phyloP scores from a whole-genome alignment of 2,113 vertebrate species.

The Butorides virescens region DNA sequence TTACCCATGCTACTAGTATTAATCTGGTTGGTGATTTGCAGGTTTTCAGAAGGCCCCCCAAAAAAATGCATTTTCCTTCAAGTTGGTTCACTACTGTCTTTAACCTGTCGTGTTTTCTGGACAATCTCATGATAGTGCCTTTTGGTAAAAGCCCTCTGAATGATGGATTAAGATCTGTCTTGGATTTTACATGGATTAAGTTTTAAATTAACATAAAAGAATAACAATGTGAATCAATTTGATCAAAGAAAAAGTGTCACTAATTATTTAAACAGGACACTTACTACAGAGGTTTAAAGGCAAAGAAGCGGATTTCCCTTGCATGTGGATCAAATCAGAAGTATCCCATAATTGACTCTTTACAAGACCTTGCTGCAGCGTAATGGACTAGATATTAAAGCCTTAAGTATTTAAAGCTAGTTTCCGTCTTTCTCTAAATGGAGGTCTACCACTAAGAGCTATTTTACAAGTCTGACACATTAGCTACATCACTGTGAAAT shows the following conservation, averaged over 20 bases:
- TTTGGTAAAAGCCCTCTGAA: conserved; percentile 59
- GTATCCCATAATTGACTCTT: conserved; percentile 98
- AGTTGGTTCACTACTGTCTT: conserved; percentile 39
- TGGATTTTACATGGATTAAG: conserved; percentile 77
- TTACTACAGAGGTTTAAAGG: conserved; percentile 77
- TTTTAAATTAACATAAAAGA: conserved; percentile 81
- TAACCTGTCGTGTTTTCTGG: conserved; percentile 62
- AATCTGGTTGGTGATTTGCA: neutral
- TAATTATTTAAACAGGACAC: conserved; percentile 88
- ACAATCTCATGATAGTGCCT: conserved; percentile 48
- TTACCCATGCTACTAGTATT: neutral
- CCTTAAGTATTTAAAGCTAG: conserved; percentile 91
- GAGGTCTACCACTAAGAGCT: conserved; percentile 81
- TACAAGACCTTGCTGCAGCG: conserved; percentile 91
- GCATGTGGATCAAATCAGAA: conserved; percentile 99
- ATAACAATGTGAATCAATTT: conserved; percentile 83
- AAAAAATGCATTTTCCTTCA: neutral
- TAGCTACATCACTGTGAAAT: conserved; percentile 84
- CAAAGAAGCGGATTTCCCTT: conserved; percentile 81
- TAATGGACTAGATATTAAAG: conserved; percentile 99
- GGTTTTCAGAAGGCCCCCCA: neutral
- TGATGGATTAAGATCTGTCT: conserved; percentile 74
- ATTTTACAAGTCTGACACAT: conserved; percentile 95
- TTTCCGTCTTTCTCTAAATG: conserved; percentile 87
- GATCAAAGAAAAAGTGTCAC: conserved; percentile 88